A percentile compares a stretch with the other conserved stretches of the same genome.
Evolutionary conservation across 1,140 invertebrate genomes (phyloP).

Genomic region (Meloidogyne chitwoodi): DNA sequence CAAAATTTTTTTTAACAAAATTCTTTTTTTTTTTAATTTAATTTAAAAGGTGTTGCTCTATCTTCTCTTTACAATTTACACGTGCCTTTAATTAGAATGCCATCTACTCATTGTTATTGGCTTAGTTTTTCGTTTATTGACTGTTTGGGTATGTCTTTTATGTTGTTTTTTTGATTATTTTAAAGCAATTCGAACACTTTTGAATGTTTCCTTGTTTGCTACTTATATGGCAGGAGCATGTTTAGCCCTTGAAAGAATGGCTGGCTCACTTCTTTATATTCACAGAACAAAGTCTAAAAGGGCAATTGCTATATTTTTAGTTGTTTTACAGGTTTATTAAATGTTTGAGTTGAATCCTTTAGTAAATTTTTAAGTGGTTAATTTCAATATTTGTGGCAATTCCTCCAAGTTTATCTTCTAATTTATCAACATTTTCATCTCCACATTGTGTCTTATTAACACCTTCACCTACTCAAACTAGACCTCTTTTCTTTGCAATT

Average conservation of each 20-base stretch:
- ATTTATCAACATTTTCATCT: background rate
- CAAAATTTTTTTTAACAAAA: constrained; percentile 1
- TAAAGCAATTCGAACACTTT: constrained; percentile 22
- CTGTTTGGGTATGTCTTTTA: constrained; percentile 20
- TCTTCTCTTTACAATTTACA: constrained; percentile 32
- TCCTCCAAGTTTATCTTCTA: constrained; percentile 4
- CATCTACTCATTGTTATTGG: constrained; percentile 30
- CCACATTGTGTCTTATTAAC: constrained; percentile 19
- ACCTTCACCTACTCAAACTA: constrained; percentile 24
- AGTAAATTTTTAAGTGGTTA: constrained; percentile 14
- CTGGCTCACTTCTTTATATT: constrained; percentile 17
- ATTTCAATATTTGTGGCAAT: constrained; percentile 12
- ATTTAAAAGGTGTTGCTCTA: constrained; percentile 26
- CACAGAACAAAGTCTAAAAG: background rate
- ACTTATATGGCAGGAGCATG: constrained; percentile 16
- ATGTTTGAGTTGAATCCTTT: background rate
- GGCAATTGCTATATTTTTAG: constrained; percentile 11
- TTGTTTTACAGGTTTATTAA: constrained; percentile 16
- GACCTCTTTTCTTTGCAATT: constrained; percentile 20
- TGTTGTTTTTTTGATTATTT: background rate
- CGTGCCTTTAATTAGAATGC: constrained; percentile 20
- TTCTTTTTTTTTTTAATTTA: too few relatives aligned
- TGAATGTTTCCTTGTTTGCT: constrained; percentile 33
- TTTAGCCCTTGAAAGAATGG: constrained; percentile 30
- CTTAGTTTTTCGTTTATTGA: constrained; percentile 25